A percentile compares a stretch with the other conserved stretches of the same genome.
Conservation (phyloP, 2,113 vertebrate species). For the Opisthocomus hoazin region DNA sequence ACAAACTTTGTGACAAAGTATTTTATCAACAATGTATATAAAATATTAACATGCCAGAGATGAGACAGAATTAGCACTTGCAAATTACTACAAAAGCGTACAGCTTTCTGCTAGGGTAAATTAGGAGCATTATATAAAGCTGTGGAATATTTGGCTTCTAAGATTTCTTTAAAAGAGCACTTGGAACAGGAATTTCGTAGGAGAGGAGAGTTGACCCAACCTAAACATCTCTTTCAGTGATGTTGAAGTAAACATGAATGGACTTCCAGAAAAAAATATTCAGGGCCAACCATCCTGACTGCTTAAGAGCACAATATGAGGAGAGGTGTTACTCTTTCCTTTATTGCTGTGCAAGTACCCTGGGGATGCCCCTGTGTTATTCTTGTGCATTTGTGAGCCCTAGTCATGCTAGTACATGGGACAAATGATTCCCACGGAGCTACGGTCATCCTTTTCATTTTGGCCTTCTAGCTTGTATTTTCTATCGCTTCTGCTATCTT, state of each 20-base stretch:
- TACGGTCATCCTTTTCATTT: background rate
- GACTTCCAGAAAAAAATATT: background rate
- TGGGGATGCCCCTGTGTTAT: background rate
- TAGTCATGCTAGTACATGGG: background rate
- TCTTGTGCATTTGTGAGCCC: background rate
- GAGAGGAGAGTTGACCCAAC: background rate
- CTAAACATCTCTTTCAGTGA: background rate
- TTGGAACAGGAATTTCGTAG: background rate
- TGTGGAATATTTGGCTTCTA: background rate
- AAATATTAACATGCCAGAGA: background rate
- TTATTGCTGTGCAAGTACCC: background rate
- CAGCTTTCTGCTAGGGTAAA: background rate
- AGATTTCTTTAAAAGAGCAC: background rate
- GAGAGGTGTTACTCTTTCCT: background rate
- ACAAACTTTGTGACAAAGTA: background rate
- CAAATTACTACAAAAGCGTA: background rate
- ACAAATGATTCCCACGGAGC: background rate
- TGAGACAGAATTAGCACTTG: rapidly evolving
- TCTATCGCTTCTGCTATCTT: background rate
- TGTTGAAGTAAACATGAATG: background rate
- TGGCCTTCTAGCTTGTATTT: background rate
- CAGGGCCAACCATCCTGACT: background rate
- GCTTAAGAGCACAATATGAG: background rate
- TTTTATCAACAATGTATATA: background rate
- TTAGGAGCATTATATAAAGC: background rate